Evolutionary conservation across 2,113 vertebrate species (phyloP), one percentile per base, ranked within the genome.

Genomic region (Castor canadensis): DNA sequence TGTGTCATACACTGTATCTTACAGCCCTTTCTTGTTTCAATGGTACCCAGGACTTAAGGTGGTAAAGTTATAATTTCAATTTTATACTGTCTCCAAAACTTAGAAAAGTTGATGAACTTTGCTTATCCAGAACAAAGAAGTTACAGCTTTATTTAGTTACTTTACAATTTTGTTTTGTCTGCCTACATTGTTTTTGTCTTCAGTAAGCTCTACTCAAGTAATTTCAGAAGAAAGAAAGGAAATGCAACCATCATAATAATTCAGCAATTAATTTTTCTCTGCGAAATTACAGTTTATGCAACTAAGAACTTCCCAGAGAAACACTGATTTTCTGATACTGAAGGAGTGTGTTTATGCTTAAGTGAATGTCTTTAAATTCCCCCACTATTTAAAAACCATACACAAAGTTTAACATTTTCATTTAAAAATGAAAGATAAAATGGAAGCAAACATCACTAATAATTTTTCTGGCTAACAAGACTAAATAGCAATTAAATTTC

Each of bases 351-450:
- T 72, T 81, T 67, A 87, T 60, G 15, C 15, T 66, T 87, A 77
- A 89, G 69, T 30, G 66, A 26, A 35, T 47, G 12, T 47, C 67
- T 88, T 13, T 35, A 13, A 20, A 89, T 40, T 73, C 72, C 20
- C 5, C 24, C 35, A 90, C 20, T 45, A 91, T 93, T 79, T 84
- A 67, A 93, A 93, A 80, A 3, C 12, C 5, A 91, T 32, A 73
- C 22, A 76, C 8, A 71, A 56, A 67, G 6, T 88, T 93, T 58
- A 40, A 92, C 69, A 86, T 45, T 75, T 73, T 43, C 82, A 16
- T 89, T 73, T 95, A 54, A 60, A 87, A 93, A 91, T 40, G 11
- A 75, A 87, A 91, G 62, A 52, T 45, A 94, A 81, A 60, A 24
- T 10, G 58, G 16, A 49, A 15, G 4, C n/a, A 89, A 89, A 35